Evolutionary conservation across 2,797 vertebrate genomes (phyloP).

Genomic region (Sorex maritimensis): DNA sequence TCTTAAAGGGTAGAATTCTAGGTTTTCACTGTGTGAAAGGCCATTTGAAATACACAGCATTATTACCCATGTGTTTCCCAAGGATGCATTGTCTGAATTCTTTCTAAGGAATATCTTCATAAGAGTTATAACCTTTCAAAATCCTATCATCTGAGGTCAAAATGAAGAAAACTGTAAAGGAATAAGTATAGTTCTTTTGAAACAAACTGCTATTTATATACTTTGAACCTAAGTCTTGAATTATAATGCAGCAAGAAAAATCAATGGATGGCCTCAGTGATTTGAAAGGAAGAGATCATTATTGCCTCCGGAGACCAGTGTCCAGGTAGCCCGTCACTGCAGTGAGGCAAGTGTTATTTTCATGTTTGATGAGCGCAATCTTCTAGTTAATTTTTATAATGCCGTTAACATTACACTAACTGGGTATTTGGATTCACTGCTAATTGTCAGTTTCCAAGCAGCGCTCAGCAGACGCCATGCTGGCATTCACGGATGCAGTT

Average conservation of each 20-base stretch:
- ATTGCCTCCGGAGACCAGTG: conserved; percentile 48
- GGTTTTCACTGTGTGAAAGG: background rate
- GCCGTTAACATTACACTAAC: conserved; percentile 56
- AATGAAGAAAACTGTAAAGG: conserved; percentile 18
- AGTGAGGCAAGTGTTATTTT: conserved; percentile 60
- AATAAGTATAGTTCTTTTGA: conserved; percentile 30
- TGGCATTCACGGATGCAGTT: conserved; percentile 11
- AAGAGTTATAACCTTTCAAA: conserved; percentile 37
- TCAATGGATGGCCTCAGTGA: conserved; percentile 38
- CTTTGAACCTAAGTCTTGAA: conserved; percentile 34
- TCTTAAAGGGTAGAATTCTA: background rate
- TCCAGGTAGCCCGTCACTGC: conserved; percentile 30
- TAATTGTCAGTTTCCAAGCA: conserved; percentile 66
- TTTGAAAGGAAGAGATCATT: conserved; percentile 61
- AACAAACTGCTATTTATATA: conserved; percentile 29
- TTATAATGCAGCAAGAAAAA: conserved; percentile 62
- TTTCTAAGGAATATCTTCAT: background rate
- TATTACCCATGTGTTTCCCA: background rate
- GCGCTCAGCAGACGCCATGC: background rate
- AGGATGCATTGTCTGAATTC: background rate
- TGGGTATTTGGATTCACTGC: conserved; percentile 64
- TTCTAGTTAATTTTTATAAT: conserved; percentile 64
- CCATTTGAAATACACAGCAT: background rate
- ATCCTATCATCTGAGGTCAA: conserved; percentile 3
- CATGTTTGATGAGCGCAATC: conserved; percentile 69